These are phyloP conservation scores for Mythimna ferrago DNA, from an alignment of 2,888 invertebrate genomes.

Conservation along the genomic window DNA sequence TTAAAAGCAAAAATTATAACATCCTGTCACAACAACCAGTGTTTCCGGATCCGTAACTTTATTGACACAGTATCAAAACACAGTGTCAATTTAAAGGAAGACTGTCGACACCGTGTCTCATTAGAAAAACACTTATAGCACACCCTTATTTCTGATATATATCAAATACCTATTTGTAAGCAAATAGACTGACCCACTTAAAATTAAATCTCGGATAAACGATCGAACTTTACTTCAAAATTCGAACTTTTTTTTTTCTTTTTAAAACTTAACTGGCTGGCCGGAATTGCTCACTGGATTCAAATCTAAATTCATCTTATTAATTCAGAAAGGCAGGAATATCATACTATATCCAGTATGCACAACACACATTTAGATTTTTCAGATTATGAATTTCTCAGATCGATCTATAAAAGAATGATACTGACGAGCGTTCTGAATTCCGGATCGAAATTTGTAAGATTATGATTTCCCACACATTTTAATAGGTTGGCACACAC, in stretches of 20 bases:
- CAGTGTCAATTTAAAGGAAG: constrained; percentile 12
- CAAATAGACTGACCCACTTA: constrained; percentile 33
- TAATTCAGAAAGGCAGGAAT: too few species aligned
- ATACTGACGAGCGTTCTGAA: too few species aligned
- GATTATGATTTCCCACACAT: too few species aligned
- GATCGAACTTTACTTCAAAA: constrained; percentile 44
- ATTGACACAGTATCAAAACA: constrained; percentile 39
- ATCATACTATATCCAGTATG: too few species aligned
- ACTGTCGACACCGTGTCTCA: constrained; percentile 1
- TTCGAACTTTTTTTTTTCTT: neutral
- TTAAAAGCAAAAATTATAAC: neutral
- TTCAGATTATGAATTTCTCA: too few species aligned
- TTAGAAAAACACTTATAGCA: constrained; percentile 29
- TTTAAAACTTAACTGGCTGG: neutral
- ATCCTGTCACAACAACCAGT: constrained; percentile 3
- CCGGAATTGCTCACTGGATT: too few species aligned
- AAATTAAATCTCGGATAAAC: constrained; percentile 68
- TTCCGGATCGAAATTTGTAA: too few species aligned
- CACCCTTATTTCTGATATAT: neutral
- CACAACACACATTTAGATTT: too few species aligned
- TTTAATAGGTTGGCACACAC: too few species aligned
- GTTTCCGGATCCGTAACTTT: constrained; percentile 11
- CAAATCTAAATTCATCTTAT: too few species aligned
- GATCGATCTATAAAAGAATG: too few species aligned
- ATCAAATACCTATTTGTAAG: too few species aligned